phyloP scores from a whole-genome alignment of 2,113 vertebrate species.

The Brachypteracias leptosomus region DNA sequence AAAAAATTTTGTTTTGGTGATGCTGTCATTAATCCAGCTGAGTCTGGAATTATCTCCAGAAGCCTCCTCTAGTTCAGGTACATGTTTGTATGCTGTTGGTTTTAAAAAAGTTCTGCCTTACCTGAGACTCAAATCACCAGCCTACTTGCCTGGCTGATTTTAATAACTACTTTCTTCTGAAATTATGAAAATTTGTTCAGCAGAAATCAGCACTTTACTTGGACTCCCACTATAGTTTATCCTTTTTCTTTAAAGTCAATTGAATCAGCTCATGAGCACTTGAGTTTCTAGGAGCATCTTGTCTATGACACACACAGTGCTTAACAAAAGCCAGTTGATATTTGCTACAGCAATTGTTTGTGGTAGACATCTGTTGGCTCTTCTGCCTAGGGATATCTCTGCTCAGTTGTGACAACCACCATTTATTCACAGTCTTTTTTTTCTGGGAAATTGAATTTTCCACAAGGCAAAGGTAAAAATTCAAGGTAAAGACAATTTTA shows the following conservation, averaged over 20 bases:
- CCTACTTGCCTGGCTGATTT: neutral
- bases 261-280: neutral
- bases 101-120: neutral
- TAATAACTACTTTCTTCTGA: neutral
- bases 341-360: neutral
- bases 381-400: neutral
- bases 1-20: neutral
- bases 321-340: neutral
- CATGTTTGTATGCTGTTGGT: neutral
- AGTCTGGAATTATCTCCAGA: neutral
- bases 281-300: neutral
- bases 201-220: neutral
- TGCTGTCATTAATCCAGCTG: neutral
- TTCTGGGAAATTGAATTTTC: neutral
- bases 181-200: neutral
- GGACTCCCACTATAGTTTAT: neutral
- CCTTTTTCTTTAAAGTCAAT: neutral
- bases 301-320: fast-evolving
- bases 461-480: neutral
- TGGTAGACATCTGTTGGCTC: neutral
- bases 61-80: neutral
- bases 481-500: neutral
- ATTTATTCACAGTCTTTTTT: neutral
- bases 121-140: neutral
- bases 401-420: neutral